phyloP scores from a whole-genome alignment of 2,888 invertebrate species.

The Tetramorium bicarinatum region DNA sequence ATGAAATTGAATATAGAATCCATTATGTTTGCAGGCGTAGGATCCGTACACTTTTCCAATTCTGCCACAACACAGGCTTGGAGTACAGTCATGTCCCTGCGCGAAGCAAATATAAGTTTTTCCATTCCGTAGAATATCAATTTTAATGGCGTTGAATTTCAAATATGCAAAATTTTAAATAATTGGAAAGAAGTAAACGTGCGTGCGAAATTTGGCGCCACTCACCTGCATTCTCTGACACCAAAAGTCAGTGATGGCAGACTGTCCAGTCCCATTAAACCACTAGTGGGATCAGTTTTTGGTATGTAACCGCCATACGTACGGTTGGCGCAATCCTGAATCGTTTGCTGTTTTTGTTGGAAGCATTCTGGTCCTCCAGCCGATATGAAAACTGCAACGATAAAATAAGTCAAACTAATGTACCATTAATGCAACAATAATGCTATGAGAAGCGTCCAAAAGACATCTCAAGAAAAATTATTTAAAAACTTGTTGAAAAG shows the following conservation, averaged over 20 bases:
- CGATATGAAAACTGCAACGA: constrained; percentile 90
- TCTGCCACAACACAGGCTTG: constrained; percentile 89
- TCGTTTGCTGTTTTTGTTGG: constrained; percentile 88
- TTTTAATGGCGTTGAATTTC: background rate
- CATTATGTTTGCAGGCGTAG: constrained; percentile 93
- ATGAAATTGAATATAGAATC: constrained; percentile 92
- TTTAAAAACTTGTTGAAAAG: background rate
- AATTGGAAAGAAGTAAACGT: background rate
- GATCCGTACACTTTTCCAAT: constrained; percentile 90
- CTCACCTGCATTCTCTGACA: constrained; percentile 88
- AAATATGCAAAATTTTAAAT: background rate
- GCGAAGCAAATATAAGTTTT: background rate
- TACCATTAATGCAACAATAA: no score
- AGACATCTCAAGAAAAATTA: background rate
- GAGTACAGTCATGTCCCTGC: constrained; percentile 88
- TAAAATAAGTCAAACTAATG: background rate
- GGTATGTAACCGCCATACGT: constrained; percentile 88
- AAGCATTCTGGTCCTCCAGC: constrained; percentile 94
- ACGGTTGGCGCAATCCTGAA: constrained; percentile 89
- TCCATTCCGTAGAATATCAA: background rate
- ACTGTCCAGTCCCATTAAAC: constrained; percentile 59
- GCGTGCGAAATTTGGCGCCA: constrained; percentile 51
- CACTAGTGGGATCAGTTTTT: constrained; percentile 75
- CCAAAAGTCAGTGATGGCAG: constrained; percentile 89
- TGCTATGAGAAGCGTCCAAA: background rate